phyloP scores from a whole-genome alignment of 2,888 invertebrate species.

The Dichetophora obliterata region DNA sequence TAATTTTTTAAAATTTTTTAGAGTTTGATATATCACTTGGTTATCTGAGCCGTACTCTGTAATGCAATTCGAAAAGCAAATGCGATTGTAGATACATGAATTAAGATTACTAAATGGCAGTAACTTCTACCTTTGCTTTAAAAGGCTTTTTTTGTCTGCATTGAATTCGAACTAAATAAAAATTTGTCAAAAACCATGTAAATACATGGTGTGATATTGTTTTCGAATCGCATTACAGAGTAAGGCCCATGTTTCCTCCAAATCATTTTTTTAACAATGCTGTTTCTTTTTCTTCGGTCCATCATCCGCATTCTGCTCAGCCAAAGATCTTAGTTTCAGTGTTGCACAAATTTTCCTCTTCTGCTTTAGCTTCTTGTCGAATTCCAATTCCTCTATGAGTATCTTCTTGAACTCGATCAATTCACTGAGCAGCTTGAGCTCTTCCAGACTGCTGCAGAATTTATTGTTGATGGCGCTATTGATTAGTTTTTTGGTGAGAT shows the following conservation, averaged over 20 bases:
- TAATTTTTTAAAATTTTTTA: too few relatives aligned
- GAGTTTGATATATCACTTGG: background rate
- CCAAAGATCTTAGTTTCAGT: background rate
- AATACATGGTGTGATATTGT: too few relatives aligned
- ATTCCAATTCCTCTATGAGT: background rate
- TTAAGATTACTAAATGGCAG: too few relatives aligned
- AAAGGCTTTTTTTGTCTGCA: too few relatives aligned
- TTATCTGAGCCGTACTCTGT: too few relatives aligned
- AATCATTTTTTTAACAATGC: background rate
- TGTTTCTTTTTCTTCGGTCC: background rate
- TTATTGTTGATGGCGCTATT: background rate
- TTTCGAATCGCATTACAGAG: too few relatives aligned
- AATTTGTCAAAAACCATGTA: too few relatives aligned
- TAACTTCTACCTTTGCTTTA: too few relatives aligned
- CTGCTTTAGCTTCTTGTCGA: background rate
- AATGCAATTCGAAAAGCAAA: too few relatives aligned
- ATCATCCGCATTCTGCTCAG: background rate
- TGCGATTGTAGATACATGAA: too few relatives aligned
- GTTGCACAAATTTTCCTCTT: background rate
- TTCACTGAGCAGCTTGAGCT: slow-evolving; percentile 6
- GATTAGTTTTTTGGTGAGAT: background rate
- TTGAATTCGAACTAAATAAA: too few relatives aligned
- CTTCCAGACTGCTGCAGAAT: background rate
- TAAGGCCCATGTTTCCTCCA: background rate
- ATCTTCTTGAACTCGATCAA: slow-evolving; percentile 15